Conservation (phyloP, 2,797 vertebrate genomes). For the Poecile montanus region DNA sequence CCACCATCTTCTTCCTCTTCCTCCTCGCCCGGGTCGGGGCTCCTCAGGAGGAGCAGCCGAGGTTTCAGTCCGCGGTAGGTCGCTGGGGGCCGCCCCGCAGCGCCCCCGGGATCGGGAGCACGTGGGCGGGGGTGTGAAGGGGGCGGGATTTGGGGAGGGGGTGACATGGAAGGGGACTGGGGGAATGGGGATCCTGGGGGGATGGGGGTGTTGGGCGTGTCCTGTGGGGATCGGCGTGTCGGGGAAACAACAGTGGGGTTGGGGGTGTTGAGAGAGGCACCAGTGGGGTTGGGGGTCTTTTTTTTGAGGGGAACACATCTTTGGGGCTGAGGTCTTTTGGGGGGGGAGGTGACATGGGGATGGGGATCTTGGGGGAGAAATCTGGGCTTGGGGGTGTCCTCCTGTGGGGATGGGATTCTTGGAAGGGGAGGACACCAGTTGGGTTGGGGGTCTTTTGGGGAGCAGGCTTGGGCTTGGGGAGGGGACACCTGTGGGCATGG, state of each 20-base stretch:
- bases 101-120: not conserved
- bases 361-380: not conserved
- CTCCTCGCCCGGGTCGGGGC: conserved; percentile 68
- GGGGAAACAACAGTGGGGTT: not conserved
- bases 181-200: not conserved
- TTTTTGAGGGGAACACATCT: not conserved
- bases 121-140: not conserved
- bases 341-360: not conserved
- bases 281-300: not conserved
- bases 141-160: not conserved
- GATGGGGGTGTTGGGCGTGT: not conserved
- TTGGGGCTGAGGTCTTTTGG: not conserved
- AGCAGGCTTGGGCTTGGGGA: not conserved
- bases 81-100: not conserved
- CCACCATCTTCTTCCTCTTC: not conserved
- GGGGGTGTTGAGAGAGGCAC: no score
- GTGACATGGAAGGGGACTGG: not conserved
- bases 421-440: not conserved
- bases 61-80: conserved; percentile 90
- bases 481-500: not conserved
- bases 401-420: not conserved
- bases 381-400: not conserved
- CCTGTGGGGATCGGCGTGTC: not conserved
- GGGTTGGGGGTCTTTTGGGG: not conserved
- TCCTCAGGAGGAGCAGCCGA: conserved; percentile 90